A percentile compares a stretch with the other conserved stretches of the same genome.
Conservation (phyloP, 2,113 vertebrate genomes). For the Aptenodytes patagonicus region DNA sequence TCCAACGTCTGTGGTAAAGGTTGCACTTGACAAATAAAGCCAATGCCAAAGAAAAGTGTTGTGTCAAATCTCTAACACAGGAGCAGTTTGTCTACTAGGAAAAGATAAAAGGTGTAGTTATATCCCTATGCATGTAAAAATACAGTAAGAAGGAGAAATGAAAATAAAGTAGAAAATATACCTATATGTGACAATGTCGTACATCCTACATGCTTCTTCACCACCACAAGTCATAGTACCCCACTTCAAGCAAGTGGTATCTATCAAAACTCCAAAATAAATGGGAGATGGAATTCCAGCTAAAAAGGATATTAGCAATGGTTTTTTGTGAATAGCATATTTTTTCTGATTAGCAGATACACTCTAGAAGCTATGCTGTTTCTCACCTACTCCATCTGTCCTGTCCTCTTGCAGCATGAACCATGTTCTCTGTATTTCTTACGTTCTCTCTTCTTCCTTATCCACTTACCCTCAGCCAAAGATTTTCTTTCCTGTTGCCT, state of each 20-base stretch:
- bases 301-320: slow-evolving; percentile 40
- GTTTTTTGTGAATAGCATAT: neutral
- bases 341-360: neutral
- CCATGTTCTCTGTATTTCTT: neutral
- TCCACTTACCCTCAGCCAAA: neutral
- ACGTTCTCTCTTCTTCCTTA: neutral
- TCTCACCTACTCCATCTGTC: neutral
- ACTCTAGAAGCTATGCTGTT: neutral
- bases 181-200: slow-evolving; percentile 81
- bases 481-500: neutral
- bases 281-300: slow-evolving; percentile 93
- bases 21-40: neutral
- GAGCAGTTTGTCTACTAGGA: neutral
- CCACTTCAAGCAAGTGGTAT: slow-evolving; percentile 92
- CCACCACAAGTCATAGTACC: slow-evolving; percentile 81
- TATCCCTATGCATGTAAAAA: neutral
- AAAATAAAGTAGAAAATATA: slow-evolving; percentile 40
- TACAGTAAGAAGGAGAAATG: neutral
- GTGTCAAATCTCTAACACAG: neutral
- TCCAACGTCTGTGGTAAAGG: neutral
- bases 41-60: neutral
- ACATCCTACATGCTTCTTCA: slow-evolving; percentile 84
- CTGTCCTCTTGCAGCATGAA: neutral
- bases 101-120: neutral
- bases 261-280: slow-evolving; percentile 92